Conservation (phyloP, 1,140 invertebrate genomes). For the Ctenoplectra terminalis region DNA sequence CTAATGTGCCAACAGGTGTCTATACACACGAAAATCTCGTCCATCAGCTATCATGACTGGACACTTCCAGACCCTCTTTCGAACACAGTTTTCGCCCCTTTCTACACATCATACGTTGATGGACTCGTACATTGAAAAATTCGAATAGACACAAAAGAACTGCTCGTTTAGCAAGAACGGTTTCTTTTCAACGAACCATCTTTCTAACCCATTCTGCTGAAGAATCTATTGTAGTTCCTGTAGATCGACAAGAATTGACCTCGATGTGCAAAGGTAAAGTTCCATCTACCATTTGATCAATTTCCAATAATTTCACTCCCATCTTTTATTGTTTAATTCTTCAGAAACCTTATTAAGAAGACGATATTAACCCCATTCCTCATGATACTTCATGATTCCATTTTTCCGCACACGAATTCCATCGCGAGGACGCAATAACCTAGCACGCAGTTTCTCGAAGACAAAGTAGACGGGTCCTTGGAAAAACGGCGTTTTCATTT, state of each 20-base stretch:
- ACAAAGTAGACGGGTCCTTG: background rate
- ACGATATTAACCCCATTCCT: too few species aligned
- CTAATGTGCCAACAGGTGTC: conserved; percentile 15
- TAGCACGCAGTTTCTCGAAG: background rate
- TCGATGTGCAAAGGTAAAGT: background rate
- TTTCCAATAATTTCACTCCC: background rate
- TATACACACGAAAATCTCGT: background rate
- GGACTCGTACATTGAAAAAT: background rate
- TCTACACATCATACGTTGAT: background rate
- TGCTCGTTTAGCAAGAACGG: background rate
- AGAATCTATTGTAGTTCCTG: background rate
- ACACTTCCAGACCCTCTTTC: background rate
- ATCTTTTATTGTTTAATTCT: background rate
- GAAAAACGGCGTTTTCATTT: conserved; percentile 45
- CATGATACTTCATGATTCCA: too few species aligned
- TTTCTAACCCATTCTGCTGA: background rate
- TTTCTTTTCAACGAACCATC: background rate
- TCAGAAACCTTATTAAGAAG: background rate
- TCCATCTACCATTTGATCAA: background rate
- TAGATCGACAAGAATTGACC: background rate
- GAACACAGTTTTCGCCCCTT: background rate
- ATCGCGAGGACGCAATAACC: background rate
- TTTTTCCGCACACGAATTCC: too few species aligned
- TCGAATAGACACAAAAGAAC: background rate
- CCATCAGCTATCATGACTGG: conserved; percentile 9